These are phyloP conservation scores for Drosophila gaucha DNA, from an alignment of 2,888 invertebrate species.

Conservation along the genomic window DNA sequence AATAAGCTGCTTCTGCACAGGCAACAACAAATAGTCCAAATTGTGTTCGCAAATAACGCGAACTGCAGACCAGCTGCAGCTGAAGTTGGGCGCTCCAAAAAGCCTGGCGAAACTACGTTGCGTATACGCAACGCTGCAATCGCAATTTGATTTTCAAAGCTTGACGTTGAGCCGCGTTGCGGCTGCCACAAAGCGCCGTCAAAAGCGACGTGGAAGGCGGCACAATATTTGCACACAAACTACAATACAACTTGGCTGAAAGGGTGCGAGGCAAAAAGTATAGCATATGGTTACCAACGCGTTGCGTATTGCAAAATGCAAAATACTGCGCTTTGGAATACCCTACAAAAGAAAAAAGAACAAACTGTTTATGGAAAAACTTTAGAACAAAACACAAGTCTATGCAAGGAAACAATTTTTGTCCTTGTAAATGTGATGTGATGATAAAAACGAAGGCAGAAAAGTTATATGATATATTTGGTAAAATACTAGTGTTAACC, in stretches of 20 bases:
- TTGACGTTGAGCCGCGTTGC: constrained; percentile 38
- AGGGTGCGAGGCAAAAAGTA: constrained; percentile 13
- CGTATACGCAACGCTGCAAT: constrained; percentile 76
- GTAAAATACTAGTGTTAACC: no score
- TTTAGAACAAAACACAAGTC: no score
- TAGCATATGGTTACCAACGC: constrained; percentile 15
- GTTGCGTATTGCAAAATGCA: constrained; percentile 45
- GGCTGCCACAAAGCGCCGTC: constrained; percentile 18
- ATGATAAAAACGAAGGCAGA: no score
- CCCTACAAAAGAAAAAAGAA: constrained; percentile 26
- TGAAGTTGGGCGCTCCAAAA: constrained; percentile 21
- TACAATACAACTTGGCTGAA: constrained; percentile 61
- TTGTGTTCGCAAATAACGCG: constrained; percentile 70
- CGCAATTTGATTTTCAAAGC: constrained; percentile 69
- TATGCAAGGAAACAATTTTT: no score
- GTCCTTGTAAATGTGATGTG: no score
- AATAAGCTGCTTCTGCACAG: constrained; percentile 48
- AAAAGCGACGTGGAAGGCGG: constrained; percentile 47
- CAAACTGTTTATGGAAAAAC: no score
- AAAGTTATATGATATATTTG: no score
- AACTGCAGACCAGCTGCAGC: constrained; percentile 43
- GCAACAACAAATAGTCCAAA: constrained; percentile 62
- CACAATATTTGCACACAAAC: constrained; percentile 68
- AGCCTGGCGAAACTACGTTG: constrained; percentile 51
- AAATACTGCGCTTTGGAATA: constrained; percentile 33